Base-by-base conservation (phyloP, 2,113 vertebrate species). In the Rhea pennata region DNA sequence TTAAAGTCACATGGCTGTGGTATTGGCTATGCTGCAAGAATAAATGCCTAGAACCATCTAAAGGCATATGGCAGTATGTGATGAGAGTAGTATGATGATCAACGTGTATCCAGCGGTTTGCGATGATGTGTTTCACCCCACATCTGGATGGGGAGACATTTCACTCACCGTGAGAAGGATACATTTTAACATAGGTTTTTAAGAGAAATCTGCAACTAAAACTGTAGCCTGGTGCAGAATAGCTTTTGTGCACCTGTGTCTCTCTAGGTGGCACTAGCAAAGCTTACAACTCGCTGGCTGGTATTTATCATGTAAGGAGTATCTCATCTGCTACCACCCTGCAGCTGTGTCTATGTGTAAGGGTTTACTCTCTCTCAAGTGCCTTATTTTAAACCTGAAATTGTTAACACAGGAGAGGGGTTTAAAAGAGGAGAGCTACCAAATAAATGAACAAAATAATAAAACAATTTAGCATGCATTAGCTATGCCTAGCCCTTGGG, bases 401-500 rank as follows among this genome's bases (percentile, higher is more conserved):
- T 70, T 44, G 6, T 33, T 64, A 75, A 54, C 39, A 24, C 21
- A 92, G 48, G 15, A 87, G 66, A 42, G 24, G 5, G 3, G 4
- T 51, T 91, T 84, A 16, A 67, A 90, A 69, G 51, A 77, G 33
- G 5, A 85, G 24, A 75, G 46, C 17, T 64, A 67, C 20, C 19
- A 87, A 87, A 86, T 40, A 80, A 70, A 91, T 56, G 69, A 81
- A 89, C 40, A 59, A 65, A 72, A 58, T 74, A 81, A 89, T 50
- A 59, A 65, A 72, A 58, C 61, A 1, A 73, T 71, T 80, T 58
- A 73, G 6, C 3, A 4, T 51, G 16, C 9, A 39, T 75, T 93
- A 59, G 23, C 56, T 84, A 51, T 26, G 10, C 31, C 51, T 24
- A 7, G 2, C 12, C 59, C 2, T 46, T 87, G 66, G 6, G 7